phyloP scores from a whole-genome alignment of 2,797 vertebrate species.

The Triplophysa yarkandensis region DNA sequence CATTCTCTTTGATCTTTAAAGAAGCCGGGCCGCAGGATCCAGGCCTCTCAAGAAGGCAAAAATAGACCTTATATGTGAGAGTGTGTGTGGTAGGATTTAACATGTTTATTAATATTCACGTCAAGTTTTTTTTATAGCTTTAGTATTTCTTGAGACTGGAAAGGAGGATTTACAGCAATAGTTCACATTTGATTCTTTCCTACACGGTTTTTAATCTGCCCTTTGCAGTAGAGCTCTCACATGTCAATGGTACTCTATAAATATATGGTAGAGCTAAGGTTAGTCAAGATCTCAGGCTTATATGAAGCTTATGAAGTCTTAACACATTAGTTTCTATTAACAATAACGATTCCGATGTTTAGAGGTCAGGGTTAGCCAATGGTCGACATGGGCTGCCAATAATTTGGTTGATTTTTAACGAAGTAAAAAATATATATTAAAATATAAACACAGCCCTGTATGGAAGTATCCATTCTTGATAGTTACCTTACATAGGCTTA shows the following conservation, averaged over 20 bases:
- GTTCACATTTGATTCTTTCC: no score
- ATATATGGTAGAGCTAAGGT: not conserved
- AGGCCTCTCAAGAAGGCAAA: constrained; percentile 32
- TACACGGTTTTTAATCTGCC: not conserved
- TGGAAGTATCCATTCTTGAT: no score
- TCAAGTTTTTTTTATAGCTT: constrained; percentile 47
- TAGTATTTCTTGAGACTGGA: constrained; percentile 48
- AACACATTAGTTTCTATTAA: no score
- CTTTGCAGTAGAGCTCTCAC: not conserved
- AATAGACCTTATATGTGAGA: constrained; percentile 8
- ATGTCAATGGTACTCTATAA: not conserved
- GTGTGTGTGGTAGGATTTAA: constrained; percentile 47
- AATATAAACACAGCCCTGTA: no score
- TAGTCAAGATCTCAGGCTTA: not conserved
- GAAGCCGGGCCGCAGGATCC: constrained; percentile 46
- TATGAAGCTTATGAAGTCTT: no score
- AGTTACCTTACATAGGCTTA: no score
- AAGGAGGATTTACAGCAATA: not conserved
- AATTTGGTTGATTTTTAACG: no score
- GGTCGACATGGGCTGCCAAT: no score
- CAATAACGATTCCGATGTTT: no score
- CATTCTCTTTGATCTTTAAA: constrained; percentile 61
- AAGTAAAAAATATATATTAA: no score
- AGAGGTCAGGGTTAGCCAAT: no score
- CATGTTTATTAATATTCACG: constrained; percentile 57